Base-by-base conservation (phyloP, 2,113 vertebrate genomes). In the Ciconia maguari region DNA sequence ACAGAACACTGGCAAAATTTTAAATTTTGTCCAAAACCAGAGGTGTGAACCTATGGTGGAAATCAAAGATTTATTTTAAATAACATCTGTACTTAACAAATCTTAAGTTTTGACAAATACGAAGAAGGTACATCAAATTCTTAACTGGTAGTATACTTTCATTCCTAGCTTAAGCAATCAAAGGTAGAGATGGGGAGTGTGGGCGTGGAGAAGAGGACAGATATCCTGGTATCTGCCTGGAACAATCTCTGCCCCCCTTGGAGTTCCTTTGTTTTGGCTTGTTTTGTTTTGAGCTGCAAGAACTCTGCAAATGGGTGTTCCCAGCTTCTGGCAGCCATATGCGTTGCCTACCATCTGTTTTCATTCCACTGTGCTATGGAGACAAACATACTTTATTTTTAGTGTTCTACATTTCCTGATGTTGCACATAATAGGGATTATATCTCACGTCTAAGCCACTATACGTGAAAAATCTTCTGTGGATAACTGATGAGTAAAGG, bases 311-410 rank as follows among this genome's bases (percentile, higher is more conserved):
- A 91, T 62, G 93, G 84, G 78, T 86, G 92, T 92, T 96, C 76
- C 82, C 82, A 77, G 79, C 68, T 96, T 90, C 95, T 94, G 91
- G 90, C 82, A 82, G 87, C 88, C 87, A 74, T 74, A 90, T 74
- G 93, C 80, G 88, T 82, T 93, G 78, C 88, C 84, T 88, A 58
- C 78, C 92, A 94, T 96, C 93, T 96, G 94, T 90, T 96, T 96
- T 95, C 91, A 89, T 93, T 93, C 92, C 85, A 79, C 57, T 7
- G 41, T 42, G 52, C 83, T 93, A 76, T 74, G 87, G 96, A 93
- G 78, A 93, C 87, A 91, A 94, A 88, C 49, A 72, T 20, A 42
- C 25, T 96, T 91, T 87, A 82, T 95, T 94, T 96, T 97, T 79
- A 90, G 86, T 55, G 68, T 72, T 94, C 79, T 81, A 10, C 68